Percentiles rank a stretch among this genome's conserved stretches.
Conservation (phyloP, 2,888 invertebrate genomes). For the Prosapia bicincta region DNA sequence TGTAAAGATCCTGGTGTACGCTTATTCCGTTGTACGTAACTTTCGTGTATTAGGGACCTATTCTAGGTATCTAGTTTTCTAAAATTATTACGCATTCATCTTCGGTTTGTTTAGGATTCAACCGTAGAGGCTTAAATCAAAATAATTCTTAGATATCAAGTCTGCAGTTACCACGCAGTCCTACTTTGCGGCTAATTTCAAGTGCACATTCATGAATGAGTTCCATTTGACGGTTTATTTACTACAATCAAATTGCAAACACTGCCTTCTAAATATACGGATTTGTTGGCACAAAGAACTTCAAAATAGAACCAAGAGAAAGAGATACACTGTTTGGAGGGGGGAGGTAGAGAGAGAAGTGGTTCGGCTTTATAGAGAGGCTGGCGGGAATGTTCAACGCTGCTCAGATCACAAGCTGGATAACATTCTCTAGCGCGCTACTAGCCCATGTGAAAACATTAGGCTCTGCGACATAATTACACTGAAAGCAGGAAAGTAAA, state of each 20-base stretch:
- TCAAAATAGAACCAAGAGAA: neutral
- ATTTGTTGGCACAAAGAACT: neutral
- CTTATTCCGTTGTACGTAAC: no score
- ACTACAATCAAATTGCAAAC: neutral
- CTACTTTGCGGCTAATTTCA: no score
- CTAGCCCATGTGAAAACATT: conserved; percentile 3
- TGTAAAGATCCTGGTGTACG: no score
- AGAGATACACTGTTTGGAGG: neutral
- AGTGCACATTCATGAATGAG: neutral
- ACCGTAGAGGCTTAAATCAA: no score
- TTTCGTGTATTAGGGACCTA: no score
- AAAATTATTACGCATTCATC: no score
- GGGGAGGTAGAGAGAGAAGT: neutral
- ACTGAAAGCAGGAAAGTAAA: no score
- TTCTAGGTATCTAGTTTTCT: no score
- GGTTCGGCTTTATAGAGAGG: neutral
- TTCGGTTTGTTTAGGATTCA: no score
- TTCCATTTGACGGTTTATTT: neutral
- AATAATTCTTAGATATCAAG: no score
- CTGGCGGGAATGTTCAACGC: neutral
- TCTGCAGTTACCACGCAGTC: no score
- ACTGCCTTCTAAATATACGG: neutral
- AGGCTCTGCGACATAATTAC: no score
- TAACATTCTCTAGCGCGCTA: neutral
- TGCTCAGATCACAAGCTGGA: neutral